These are phyloP conservation scores for Noctua janthina DNA, from an alignment of 2,888 invertebrate species.

Conservation along the genomic window DNA sequence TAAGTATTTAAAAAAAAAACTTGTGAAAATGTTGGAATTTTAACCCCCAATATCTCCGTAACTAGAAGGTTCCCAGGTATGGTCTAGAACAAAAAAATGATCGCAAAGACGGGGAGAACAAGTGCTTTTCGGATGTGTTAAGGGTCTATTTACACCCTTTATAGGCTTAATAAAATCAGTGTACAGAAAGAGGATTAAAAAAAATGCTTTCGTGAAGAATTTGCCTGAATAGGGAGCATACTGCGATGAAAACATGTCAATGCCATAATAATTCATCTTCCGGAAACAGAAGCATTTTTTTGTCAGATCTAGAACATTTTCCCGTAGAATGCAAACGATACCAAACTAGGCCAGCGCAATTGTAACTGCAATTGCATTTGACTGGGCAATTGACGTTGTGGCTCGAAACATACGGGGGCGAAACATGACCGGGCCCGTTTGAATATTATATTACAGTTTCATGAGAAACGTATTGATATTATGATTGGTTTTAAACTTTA, in stretches of 20 bases:
- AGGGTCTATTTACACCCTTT: too few relatives aligned
- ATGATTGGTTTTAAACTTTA: slow-evolving; percentile 6
- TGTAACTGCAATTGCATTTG: slow-evolving; percentile 72
- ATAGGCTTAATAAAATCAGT: not conserved
- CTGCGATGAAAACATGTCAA: not conserved
- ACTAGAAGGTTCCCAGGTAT: too few relatives aligned
- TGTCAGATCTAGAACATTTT: slow-evolving; percentile 32
- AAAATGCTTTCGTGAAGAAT: too few relatives aligned
- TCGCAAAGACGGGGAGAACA: too few relatives aligned
- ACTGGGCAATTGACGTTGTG: slow-evolving; percentile 60
- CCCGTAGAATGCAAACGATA: slow-evolving; percentile 51
- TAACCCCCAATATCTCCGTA: too few relatives aligned
- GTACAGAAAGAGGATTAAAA: not conserved
- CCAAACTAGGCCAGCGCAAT: slow-evolving; percentile 71
- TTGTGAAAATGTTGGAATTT: too few relatives aligned
- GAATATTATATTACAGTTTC: not conserved
- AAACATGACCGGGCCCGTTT: not conserved
- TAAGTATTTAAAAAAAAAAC: too few relatives aligned
- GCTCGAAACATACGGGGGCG: slow-evolving; percentile 62
- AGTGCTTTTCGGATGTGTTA: too few relatives aligned
- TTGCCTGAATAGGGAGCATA: not conserved
- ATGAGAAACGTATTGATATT: slow-evolving; percentile 15
- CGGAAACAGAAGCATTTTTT: slow-evolving; percentile 18
- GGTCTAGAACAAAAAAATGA: too few relatives aligned
- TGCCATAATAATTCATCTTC: slow-evolving; percentile 1